Evolutionary conservation across 2,888 invertebrate species (phyloP).

Genomic region (Oligia fasciuncula): DNA sequence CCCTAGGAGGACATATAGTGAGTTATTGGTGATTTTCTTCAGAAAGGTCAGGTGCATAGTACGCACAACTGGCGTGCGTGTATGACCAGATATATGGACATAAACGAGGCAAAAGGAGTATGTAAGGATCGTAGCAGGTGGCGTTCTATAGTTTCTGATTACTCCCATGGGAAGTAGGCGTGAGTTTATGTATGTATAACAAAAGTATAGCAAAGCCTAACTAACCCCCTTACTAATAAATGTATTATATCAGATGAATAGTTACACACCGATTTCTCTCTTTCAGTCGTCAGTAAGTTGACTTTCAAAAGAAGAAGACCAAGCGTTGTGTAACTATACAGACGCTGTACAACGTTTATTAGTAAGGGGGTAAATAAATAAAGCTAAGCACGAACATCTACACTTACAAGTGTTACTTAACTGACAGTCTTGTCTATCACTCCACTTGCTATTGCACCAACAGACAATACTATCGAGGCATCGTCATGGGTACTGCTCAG

Average conservation of each 20-base stretch:
- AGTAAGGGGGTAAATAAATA: neutral
- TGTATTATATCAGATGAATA: no score
- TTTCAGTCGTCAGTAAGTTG: no score
- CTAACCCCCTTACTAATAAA: no score
- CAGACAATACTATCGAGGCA: slow-evolving; percentile 67
- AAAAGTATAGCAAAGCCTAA: no score
- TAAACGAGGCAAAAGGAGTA: neutral
- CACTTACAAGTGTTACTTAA: slow-evolving; percentile 32
- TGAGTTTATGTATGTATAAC: neutral
- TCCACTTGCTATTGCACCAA: slow-evolving; percentile 38
- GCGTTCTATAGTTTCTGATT: neutral
- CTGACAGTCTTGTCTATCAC: slow-evolving; percentile 48
- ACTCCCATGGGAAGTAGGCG: neutral
- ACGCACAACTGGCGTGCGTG: neutral
- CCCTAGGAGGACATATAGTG: neutral
- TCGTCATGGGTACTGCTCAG: slow-evolving; percentile 80
- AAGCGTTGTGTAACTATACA: no score
- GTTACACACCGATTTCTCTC: no score
- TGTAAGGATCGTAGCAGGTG: neutral
- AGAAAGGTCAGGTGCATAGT: neutral
- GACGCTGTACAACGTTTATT: no score
- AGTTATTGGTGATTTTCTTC: neutral
- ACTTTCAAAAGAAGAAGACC: no score
- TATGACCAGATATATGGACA: neutral
- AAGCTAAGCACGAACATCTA: neutral